Evolutionary conservation across 2,113 vertebrate genomes (phyloP).

Genomic region (Siniperca knerii): DNA sequence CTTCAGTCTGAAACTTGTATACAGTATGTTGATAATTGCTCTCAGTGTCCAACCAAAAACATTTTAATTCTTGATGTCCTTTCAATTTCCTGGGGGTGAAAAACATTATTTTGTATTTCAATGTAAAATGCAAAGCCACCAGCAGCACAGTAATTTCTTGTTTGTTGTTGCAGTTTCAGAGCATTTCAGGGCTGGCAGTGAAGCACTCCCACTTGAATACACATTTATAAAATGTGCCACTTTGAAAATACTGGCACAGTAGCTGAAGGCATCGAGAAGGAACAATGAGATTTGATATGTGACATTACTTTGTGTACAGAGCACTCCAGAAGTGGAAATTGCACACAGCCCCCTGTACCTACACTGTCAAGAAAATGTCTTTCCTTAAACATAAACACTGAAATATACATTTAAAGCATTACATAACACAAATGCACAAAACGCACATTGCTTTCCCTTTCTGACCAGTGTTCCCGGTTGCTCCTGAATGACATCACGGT

Average conservation of each 20-base stretch:
- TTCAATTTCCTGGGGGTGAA: slow-evolving; percentile 14
- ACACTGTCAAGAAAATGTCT: slow-evolving; percentile 37
- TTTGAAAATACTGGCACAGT: slow-evolving; percentile 71
- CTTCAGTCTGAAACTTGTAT: slow-evolving; percentile 29
- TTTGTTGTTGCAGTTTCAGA: slow-evolving; percentile 52
- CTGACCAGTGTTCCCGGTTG: slow-evolving; percentile 60
- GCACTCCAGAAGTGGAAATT: slow-evolving; percentile 71
- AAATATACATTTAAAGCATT: slow-evolving; percentile 73
- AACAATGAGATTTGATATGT: slow-evolving; percentile 73
- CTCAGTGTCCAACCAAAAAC: slow-evolving; percentile 11
- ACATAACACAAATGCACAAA: slow-evolving; percentile 68
- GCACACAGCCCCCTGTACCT: slow-evolving; percentile 76
- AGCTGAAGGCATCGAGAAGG: slow-evolving; percentile 74
- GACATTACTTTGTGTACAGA: slow-evolving; percentile 50
- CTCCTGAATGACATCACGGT: slow-evolving; percentile 61
- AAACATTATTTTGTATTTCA: slow-evolving; percentile 22
- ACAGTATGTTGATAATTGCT: neutral
- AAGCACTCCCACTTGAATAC: slow-evolving; percentile 46
- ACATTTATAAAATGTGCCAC: slow-evolving; percentile 72
- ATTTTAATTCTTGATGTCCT: neutral
- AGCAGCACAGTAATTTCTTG: slow-evolving; percentile 17
- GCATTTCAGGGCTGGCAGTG: slow-evolving; percentile 69
- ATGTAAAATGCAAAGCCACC: slow-evolving; percentile 42
- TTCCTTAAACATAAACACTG: slow-evolving; percentile 54
- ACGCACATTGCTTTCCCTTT: slow-evolving; percentile 71